Base-by-base conservation (phyloP, 2,113 vertebrate genomes). In the Proteles cristata region DNA sequence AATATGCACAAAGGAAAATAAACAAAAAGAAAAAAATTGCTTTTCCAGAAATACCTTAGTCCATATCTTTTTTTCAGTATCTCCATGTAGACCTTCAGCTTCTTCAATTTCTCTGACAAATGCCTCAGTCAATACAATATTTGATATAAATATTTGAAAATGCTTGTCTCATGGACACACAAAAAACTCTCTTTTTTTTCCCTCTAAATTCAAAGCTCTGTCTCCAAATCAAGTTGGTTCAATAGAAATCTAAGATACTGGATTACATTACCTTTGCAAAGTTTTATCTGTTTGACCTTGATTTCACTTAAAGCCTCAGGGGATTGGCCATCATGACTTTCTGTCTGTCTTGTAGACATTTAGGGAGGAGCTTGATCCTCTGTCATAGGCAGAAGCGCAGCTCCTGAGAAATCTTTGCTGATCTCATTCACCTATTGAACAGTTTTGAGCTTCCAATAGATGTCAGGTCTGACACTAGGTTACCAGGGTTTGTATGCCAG, bases 141-240 rank as follows among this genome's bases (percentile, higher is more conserved):
- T 93, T 65, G n/a, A 63, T 77, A 53, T 14, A 84, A 55, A 68
- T 50, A 91, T 35, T 73, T 84, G 69, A 83, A 90, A 96, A 35
- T 11, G 33, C 48, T 71, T 16, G 17, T 88, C 11, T 84, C 26
- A 85, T 43, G 35, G 31, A 31, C 39, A 82, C 50, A 39, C 39
- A 39, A 39, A 39, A 48, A 89, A 25, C 8, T 12, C 10, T 25
- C 26, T 63, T 82, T 71, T 35, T 68, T 94, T 65, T n/a, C 10
- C 45, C 12, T 95, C 31, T 84, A 92, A 87, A 63, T 84, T 92
- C 55, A 74, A 90, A 80, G 23, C 8, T 81, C 71, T 88, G 81
- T 81, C 25, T 66, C 10, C 45, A 35, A 48, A 84, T 71, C 11
- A 80, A 80, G 14, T 69, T 65, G 53, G 33, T 45, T 55, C 5